Conservation (phyloP, 1,140 invertebrate genomes). For the Lasaia peninsularis region DNA sequence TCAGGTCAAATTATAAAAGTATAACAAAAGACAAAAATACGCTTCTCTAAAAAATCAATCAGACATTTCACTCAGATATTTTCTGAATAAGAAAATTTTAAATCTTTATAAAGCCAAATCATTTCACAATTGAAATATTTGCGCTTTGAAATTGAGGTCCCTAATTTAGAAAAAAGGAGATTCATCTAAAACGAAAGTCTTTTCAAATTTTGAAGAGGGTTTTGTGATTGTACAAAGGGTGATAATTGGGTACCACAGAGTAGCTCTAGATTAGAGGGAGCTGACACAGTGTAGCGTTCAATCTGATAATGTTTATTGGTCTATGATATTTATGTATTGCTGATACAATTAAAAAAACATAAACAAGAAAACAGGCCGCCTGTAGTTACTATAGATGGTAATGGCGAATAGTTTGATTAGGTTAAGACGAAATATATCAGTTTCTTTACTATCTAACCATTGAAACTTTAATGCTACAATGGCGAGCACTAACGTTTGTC, state of each 20-base stretch:
- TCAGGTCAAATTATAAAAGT: too few species aligned
- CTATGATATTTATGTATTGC: too few species aligned
- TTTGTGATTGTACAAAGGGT: conserved; percentile 2
- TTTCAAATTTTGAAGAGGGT: neutral
- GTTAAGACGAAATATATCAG: too few species aligned
- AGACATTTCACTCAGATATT: neutral
- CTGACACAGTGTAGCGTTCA: neutral
- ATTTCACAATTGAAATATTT: conserved; percentile 7
- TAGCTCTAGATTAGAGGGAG: neutral
- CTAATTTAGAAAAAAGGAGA: conserved; percentile 1
- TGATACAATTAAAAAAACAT: too few species aligned
- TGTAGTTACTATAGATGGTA: too few species aligned
- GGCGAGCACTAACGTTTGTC: too few species aligned
- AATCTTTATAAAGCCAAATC: conserved; percentile 1
- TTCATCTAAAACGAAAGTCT: conserved; percentile 2
- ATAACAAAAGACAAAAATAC: too few species aligned
- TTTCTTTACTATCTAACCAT: too few species aligned
- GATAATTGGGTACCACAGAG: neutral
- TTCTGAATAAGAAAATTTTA: neutral
- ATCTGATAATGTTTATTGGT: neutral
- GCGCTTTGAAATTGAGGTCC: conserved; percentile 3
- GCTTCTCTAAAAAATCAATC: too few species aligned
- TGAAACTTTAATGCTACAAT: too few species aligned
- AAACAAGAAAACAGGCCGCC: too few species aligned
- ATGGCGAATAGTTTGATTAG: too few species aligned